These are phyloP conservation scores for Amniataba percoides DNA, from an alignment of 2,797 vertebrate species.

Conservation along the genomic window DNA sequence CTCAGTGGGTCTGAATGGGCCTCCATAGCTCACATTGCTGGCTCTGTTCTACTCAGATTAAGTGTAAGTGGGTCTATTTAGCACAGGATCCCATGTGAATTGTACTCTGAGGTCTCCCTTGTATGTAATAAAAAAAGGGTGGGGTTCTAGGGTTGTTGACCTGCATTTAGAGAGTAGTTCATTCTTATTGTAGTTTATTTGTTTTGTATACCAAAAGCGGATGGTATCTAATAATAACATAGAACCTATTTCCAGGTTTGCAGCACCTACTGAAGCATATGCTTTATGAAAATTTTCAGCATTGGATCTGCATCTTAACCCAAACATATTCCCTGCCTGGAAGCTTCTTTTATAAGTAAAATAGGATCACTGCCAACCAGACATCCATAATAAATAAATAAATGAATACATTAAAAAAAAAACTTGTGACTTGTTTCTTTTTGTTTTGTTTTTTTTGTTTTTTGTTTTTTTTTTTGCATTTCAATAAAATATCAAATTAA, in stretches of 20 bases:
- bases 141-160: slow-evolving; percentile 19
- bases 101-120: slow-evolving; percentile 20
- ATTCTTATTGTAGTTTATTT: slow-evolving; percentile 16
- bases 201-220: slow-evolving; percentile 6
- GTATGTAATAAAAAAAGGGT: not conserved
- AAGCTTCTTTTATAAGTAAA: slow-evolving; percentile 28
- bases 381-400: slow-evolving; percentile 10
- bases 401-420: too few species aligned
- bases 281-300: slow-evolving; percentile 28
- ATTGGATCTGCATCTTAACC: slow-evolving; percentile 24
- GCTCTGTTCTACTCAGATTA: slow-evolving; percentile 58
- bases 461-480: not conserved
- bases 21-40: slow-evolving; percentile 57
- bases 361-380: slow-evolving; percentile 12
- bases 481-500: slow-evolving; percentile 17
- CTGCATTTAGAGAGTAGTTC: slow-evolving; percentile 13
- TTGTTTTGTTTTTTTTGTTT: too few species aligned
- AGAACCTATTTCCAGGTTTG: not conserved
- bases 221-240: slow-evolving; percentile 3
- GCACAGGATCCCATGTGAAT: slow-evolving; percentile 12
- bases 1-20: slow-evolving; percentile 69
- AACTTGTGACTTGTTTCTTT: not conserved
- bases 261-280: slow-evolving; percentile 8
- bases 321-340: slow-evolving; percentile 20
- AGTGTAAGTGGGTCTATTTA: slow-evolving; percentile 46